Percentiles rank a stretch among this genome's conserved stretches.
phyloP scores from a whole-genome alignment of 2,113 vertebrate species.

The Macquaria australasica region DNA sequence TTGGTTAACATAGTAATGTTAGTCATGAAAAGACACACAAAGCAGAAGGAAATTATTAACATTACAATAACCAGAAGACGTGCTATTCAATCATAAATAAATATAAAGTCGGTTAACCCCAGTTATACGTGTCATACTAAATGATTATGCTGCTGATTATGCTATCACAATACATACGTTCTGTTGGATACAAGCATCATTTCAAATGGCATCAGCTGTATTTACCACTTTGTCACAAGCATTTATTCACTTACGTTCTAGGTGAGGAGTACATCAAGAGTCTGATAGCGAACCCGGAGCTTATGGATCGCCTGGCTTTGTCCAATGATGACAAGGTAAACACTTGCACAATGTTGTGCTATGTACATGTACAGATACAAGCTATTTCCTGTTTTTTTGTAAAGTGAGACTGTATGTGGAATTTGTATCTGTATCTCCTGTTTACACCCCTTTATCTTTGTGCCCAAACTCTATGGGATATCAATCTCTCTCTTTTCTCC shows the following conservation, averaged over 20 bases:
- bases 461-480: not conserved
- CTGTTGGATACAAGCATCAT: not conserved
- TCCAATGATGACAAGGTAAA: constrained; percentile 91
- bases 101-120: no score
- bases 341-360: not conserved
- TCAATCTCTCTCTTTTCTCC: not conserved
- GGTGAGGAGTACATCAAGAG: constrained; percentile 97
- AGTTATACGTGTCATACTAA: no score
- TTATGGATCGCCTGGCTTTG: constrained; percentile 94
- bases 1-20: not conserved
- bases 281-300: constrained; percentile 92
- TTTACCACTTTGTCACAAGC: constrained; percentile 9
- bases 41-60: not conserved
- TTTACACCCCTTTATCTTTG: constrained; percentile 16
- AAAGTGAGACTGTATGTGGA: not conserved
- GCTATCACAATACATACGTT: no score
- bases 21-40: not conserved
- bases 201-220: not conserved
- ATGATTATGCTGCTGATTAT: no score
- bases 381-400: not conserved
- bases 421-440: not conserved
- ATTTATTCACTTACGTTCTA: constrained; percentile 73
- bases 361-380: not conserved
- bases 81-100: not conserved
- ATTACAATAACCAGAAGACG: not conserved